Conservation (phyloP, 1,140 invertebrate species). For the Eciton burchellii region DNA sequence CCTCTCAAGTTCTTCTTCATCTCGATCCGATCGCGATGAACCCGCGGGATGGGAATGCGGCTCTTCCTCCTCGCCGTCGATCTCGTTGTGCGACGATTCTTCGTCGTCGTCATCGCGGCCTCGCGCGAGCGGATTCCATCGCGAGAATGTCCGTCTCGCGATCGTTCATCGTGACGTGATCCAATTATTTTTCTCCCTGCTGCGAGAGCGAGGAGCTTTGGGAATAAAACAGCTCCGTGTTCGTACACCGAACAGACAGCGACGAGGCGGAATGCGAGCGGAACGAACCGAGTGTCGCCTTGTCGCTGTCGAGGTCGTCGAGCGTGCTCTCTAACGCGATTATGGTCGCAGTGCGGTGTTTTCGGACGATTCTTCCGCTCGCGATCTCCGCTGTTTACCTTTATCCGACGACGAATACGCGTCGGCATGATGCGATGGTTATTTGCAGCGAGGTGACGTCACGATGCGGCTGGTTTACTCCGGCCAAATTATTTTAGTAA, state of each 20-base stretch:
- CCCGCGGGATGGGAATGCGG: constrained; percentile 34
- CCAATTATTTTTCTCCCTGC: constrained; percentile 18
- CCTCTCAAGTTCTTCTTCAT: too few relatives aligned
- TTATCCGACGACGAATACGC: constrained; percentile 27
- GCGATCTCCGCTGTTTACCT: constrained; percentile 19
- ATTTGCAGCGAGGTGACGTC: constrained; percentile 45
- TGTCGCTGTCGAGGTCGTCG: not conserved
- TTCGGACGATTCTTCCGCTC: not conserved
- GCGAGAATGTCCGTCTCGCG: not conserved
- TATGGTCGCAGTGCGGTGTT: not conserved
- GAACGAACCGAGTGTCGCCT: not conserved
- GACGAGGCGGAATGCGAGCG: too few relatives aligned
- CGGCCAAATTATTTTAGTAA: constrained; percentile 77
- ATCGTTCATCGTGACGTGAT: not conserved
- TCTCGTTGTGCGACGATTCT: constrained; percentile 12
- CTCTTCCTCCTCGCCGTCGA: constrained; percentile 30
- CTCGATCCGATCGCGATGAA: too few relatives aligned
- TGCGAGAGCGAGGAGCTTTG: too few relatives aligned
- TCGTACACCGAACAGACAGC: too few relatives aligned
- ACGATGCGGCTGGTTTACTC: constrained; percentile 64
- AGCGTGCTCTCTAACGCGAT: not conserved
- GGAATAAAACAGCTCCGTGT: too few relatives aligned
- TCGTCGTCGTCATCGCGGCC: constrained; percentile 9
- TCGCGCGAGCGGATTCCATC: too few relatives aligned
- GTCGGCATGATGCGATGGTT: not conserved